Base-by-base conservation (phyloP, 2,113 vertebrate genomes). In the Myxocyprinus asiaticus region DNA sequence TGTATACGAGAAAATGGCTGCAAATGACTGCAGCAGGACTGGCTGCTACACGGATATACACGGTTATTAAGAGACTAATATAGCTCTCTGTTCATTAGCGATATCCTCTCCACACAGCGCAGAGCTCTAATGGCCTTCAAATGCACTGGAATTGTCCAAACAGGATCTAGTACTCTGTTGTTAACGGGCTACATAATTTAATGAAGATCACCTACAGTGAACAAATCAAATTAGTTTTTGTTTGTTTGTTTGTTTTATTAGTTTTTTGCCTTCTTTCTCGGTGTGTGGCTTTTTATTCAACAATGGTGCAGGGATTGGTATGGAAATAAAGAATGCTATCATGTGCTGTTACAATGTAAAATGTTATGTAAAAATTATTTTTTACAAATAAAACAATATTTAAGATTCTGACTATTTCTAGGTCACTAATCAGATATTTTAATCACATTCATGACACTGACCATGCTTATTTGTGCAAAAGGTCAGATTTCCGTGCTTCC, bases 151-250 rank as follows among this genome's bases (percentile, higher is more conserved):
- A 76, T 53, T 65, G 73, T 76, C 73, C 62, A 76, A 76, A 76
- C 62, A 76, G 73, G 62, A 65, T 76, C 61, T 65, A 53, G 22
- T 64, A 6, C 61, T 76, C 48, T 65, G 48, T 55, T 64, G 73
- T 65, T 76, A 76, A 76, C 5, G 0, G 62, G 62, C 8, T 65
- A 76, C 73, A 76, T 65, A 65, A 65, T 76, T 76, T 76, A 76
- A 76, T 65, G 61, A 65, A 76, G 61, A 65, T 65, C 61, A 53
- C 73, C 73, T 76, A 76, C 73, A 66, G 63, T 59, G 80, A 70
- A 22, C 43, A 15, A 3, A 45, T 66, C 11, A 3, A 3, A 45
- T 66, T 8, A 3, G 17, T 77, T 68, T 70, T 70, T 62, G 58
- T 7, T 58, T 22, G 6, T 64, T 4, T 4, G 7, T 42, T 15